A percentile compares a stretch with the other conserved stretches of the same genome.
Conservation (phyloP, 2,113 vertebrate species). For the Meleagris gallopavo region DNA sequence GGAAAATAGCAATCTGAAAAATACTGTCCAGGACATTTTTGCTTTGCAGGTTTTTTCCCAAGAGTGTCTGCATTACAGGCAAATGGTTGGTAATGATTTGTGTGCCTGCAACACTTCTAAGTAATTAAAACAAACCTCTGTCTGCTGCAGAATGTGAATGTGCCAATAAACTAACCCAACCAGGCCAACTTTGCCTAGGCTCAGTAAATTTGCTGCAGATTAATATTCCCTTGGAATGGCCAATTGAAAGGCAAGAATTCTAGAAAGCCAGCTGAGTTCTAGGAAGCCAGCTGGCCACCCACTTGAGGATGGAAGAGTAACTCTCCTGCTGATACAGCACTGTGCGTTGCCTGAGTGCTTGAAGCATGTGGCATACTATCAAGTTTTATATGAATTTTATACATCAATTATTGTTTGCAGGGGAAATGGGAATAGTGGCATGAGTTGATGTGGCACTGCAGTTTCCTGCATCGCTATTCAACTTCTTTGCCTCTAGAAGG, state of each 20-base stretch:
- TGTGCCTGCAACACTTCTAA: constrained; percentile 53
- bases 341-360: neutral
- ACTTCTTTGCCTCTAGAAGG: neutral
- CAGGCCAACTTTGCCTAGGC: constrained; percentile 23
- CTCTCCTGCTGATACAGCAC: neutral
- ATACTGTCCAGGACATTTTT: neutral
- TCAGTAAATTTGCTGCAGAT: constrained; percentile 23
- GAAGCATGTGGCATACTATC: neutral
- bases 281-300: neutral
- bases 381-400: neutral
- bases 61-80: constrained; percentile 11
- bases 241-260: neutral
- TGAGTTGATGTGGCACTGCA: neutral
- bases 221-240: neutral
- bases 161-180: constrained; percentile 50
- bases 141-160: constrained; percentile 51
- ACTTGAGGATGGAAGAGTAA: neutral
- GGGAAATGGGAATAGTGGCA: neutral
- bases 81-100: constrained; percentile 69
- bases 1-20: neutral
- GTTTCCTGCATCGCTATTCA: neutral
- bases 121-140: constrained; percentile 69
- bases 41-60: constrained; percentile 6
- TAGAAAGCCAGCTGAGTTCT: neutral
- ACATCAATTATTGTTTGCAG: neutral